Base-by-base conservation (phyloP, 2,113 vertebrate species). In the Vireo altiloquus region DNA sequence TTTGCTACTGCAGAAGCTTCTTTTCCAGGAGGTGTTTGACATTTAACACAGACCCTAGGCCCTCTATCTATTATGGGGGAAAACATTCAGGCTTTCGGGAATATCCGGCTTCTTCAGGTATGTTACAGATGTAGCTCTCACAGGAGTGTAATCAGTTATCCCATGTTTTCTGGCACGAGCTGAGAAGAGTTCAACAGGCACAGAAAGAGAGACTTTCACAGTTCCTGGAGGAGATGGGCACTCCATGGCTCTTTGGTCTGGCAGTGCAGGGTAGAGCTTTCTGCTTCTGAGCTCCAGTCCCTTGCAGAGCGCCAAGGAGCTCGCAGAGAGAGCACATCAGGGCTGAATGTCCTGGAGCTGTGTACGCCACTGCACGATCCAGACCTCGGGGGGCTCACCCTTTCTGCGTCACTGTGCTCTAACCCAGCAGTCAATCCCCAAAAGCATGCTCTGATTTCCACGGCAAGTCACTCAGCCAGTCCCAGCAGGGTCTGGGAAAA, bases 161-260 rank as follows among this genome's bases (percentile, higher is more conserved):
- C n/a, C 21, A 13, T 13, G 24, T 57, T 85, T 84, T 90, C 53
- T 85, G 57, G 71, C 16, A 59, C 7, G 24, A 78, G 19, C 35
- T 70, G 25, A 82, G 44, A 79, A 88, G 44, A 70, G 49, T 49
- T 61, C 78, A 78, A 30, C 35, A 50, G 57, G n/a, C 56, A 49
- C 17, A 71, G 61, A 83, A 83, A 56, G 31, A 6, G 18, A 66
- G 68, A 89, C 14, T 82, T 86, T 12, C 16, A 19, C 20, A 53
- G n/a, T 23, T 64, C 42, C 47, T 82, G 60, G 17, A 82, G 78
- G 35, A 94, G 44, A 31, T 2, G 23, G 61, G 39, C 15, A 15
- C 24, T 56, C 49, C 0, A 1, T 0, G 1, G 15, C 13, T 40
- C 11, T 79, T 59, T 69, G 19, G 11, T 72, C 69, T 0, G 0